Evolutionary conservation across 2,113 vertebrate species (phyloP).

Genomic region (Microcebus griseorufus): DNA sequence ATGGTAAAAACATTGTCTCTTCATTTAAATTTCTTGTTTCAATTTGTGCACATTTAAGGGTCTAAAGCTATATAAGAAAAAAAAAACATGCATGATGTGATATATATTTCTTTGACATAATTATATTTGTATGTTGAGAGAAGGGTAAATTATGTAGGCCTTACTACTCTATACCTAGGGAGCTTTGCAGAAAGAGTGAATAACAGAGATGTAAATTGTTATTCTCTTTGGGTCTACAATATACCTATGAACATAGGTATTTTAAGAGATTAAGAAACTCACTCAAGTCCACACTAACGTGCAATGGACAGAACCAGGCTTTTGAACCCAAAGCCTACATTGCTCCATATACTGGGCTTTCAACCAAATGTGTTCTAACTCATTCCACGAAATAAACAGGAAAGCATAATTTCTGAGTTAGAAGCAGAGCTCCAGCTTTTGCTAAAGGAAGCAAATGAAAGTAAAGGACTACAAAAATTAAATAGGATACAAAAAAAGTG

Average conservation of each 20-base stretch:
- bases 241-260: background rate
- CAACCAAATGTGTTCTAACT: background rate
- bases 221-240: background rate
- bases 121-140: background rate
- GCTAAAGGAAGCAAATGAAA: background rate
- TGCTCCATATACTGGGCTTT: rapidly evolving
- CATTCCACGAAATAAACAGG: background rate
- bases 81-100: rapidly evolving
- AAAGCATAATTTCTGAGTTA: background rate
- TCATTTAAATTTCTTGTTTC: background rate
- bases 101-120: background rate
- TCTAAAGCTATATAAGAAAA: background rate
- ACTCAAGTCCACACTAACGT: background rate
- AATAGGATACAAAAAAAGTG: background rate
- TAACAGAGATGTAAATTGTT: background rate
- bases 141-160: background rate
- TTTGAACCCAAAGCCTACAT: background rate
- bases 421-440: background rate
- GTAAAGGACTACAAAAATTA: background rate
- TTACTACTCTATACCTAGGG: background rate
- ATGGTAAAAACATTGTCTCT: background rate
- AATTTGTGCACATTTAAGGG: background rate
- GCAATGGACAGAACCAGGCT: background rate
- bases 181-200: background rate
- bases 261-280: background rate